Evolutionary conservation across 2,888 invertebrate genomes (phyloP).

Genomic region (Xestia sexstrigata): DNA sequence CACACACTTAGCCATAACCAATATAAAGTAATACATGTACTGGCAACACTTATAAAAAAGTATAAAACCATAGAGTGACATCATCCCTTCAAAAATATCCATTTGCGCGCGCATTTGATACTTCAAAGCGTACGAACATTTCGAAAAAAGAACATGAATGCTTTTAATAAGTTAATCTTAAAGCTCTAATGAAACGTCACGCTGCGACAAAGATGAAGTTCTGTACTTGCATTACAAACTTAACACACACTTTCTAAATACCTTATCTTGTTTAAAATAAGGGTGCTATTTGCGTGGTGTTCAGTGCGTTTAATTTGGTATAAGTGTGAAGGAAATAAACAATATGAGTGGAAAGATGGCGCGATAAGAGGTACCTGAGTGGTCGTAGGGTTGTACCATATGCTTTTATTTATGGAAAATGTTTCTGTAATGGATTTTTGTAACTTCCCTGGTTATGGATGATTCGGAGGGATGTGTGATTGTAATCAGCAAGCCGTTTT

Average conservation of each 20-base stretch:
- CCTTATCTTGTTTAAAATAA: background rate
- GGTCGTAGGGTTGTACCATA: slow-evolving; percentile 71
- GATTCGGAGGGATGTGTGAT: slow-evolving; percentile 49
- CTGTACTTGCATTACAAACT: slow-evolving; percentile 57
- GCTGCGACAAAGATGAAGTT: slow-evolving; percentile 77
- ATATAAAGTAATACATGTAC: slow-evolving; percentile 47
- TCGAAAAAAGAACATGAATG: slow-evolving; percentile 69
- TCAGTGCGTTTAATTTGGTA: slow-evolving; percentile 55
- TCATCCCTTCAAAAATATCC: slow-evolving; percentile 53
- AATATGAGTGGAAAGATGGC: slow-evolving; percentile 78
- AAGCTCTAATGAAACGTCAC: slow-evolving; percentile 85
- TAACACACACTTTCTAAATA: slow-evolving; percentile 14
- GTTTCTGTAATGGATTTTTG: slow-evolving; percentile 57
- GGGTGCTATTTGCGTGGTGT: slow-evolving; percentile 26
- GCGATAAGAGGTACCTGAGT: slow-evolving; percentile 84
- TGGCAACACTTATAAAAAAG: slow-evolving; percentile 38
- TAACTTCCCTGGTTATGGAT: slow-evolving; percentile 46
- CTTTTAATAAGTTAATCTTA: slow-evolving; percentile 85
- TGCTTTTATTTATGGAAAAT: slow-evolving; percentile 49
- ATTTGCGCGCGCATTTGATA: slow-evolving; percentile 63
- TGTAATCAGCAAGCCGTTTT: slow-evolving; percentile 47
- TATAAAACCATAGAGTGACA: slow-evolving; percentile 55
- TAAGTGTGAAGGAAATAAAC: slow-evolving; percentile 79
- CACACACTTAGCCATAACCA: slow-evolving; percentile 55
- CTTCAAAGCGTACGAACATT: slow-evolving; percentile 60